A percentile compares a stretch with the other conserved stretches of the same genome.
Conservation (phyloP, 2,888 invertebrate genomes). For the Parapristionchus giblindavisi region DNA sequence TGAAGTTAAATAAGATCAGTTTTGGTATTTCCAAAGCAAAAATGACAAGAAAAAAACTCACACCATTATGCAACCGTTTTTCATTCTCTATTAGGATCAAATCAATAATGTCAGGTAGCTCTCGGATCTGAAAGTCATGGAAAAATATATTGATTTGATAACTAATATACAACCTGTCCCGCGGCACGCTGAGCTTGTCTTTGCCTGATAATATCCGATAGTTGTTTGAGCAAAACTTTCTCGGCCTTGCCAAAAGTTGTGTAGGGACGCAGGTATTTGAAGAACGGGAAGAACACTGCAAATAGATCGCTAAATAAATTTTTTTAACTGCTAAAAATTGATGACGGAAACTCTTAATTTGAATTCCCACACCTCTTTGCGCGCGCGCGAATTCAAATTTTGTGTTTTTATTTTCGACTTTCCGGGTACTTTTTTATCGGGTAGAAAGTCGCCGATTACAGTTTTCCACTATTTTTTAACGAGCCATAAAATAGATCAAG, state of each 20-base stretch:
- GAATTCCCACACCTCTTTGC: too few species aligned
- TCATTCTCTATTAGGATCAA: constrained; percentile 35
- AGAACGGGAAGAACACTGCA: constrained; percentile 27
- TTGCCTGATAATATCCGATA: constrained; percentile 25
- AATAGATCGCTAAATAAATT: too few species aligned
- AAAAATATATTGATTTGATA: neutral
- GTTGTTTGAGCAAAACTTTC: constrained; percentile 14
- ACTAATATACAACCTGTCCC: constrained; percentile 8
- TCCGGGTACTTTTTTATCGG: too few species aligned
- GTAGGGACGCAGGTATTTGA: constrained; percentile 19
- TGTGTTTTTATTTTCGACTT: too few species aligned
- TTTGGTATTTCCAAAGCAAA: neutral
- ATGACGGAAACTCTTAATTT: too few species aligned
- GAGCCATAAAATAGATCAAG: too few species aligned
- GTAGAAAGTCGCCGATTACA: too few species aligned
- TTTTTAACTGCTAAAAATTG: too few species aligned
- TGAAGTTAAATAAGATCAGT: neutral
- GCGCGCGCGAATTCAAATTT: neutral
- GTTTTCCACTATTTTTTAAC: too few species aligned
- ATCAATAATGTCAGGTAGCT: constrained; percentile 36
- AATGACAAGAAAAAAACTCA: neutral
- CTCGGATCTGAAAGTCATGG: constrained; percentile 17
- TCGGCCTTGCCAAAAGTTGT: constrained; percentile 17
- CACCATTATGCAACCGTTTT: constrained; percentile 26
- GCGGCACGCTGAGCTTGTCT: constrained; percentile 7